These are phyloP conservation scores for Helobdella robusta DNA, from an alignment of 2,888 invertebrate species.

Conservation along the genomic window DNA sequence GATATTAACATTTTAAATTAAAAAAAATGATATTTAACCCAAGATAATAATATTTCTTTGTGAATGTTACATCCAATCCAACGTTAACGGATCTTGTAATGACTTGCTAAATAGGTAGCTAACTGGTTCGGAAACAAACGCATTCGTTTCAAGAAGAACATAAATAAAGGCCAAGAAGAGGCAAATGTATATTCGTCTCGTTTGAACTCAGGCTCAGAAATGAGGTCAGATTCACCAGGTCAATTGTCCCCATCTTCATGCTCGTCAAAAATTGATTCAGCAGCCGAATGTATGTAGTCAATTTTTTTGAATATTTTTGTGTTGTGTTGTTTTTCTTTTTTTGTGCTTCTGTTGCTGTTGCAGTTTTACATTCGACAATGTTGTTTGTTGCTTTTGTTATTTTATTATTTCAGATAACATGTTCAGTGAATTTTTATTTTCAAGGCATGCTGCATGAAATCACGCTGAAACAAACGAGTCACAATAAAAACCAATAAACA, in stretches of 20 bases:
- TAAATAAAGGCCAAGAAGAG: slow-evolving; percentile 97
- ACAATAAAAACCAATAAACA: too few species aligned
- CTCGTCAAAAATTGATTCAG: slow-evolving; percentile 21
- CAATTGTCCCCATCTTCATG: slow-evolving; percentile 23
- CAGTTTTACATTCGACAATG: too few species aligned
- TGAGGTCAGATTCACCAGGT: slow-evolving; percentile 16
- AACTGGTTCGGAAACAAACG: slow-evolving; percentile 99
- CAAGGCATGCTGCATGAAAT: too few species aligned
- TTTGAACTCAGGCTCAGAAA: slow-evolving; percentile 12
- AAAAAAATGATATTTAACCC: not conserved
- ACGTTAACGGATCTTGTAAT: not conserved
- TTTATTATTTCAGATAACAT: too few species aligned
- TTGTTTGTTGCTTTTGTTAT: too few species aligned
- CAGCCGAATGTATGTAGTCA: slow-evolving; percentile 5
- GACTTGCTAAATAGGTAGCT: slow-evolving; percentile 62
- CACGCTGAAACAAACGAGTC: too few species aligned
- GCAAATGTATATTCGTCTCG: slow-evolving; percentile 80
- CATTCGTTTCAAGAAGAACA: slow-evolving; percentile 98
- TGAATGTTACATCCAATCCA: not conserved
- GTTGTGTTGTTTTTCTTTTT: not conserved
- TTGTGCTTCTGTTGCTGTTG: too few species aligned
- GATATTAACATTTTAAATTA: too few species aligned
- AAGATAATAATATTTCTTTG: not conserved
- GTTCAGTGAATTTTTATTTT: too few species aligned
- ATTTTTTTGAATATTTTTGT: too few species aligned